These are phyloP conservation scores for Tiliacea citrago DNA, from an alignment of 2,888 invertebrate species.

Conservation along the genomic window DNA sequence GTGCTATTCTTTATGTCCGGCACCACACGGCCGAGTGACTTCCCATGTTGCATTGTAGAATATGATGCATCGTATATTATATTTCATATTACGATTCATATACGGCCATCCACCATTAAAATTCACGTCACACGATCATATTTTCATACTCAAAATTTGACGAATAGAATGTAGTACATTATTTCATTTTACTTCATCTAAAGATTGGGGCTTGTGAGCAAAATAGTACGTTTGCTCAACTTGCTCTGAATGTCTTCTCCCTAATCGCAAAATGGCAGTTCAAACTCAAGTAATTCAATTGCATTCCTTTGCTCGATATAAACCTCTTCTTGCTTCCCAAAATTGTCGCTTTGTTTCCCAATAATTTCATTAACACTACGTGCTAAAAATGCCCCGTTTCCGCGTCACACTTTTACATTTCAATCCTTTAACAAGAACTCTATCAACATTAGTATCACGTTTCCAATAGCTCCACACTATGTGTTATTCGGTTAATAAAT, in stretches of 20 bases:
- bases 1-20: no score
- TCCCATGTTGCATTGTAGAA: no score
- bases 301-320: neutral
- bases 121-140: no score
- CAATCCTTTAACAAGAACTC: constrained; percentile 61
- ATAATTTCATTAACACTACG: constrained; percentile 25
- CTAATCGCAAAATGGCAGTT: neutral
- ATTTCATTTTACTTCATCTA: no score
- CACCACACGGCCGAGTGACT: no score
- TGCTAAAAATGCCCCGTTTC: neutral
- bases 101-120: no score
- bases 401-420: constrained; percentile 28
- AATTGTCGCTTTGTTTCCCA: neutral
- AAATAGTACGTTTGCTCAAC: neutral
- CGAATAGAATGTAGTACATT: neutral
- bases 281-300: neutral
- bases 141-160: neutral
- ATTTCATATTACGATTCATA: no score
- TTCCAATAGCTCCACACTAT: constrained; percentile 85
- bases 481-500: constrained; percentile 87
- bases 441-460: constrained; percentile 84
- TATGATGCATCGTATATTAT: no score
- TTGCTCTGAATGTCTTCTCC: neutral
- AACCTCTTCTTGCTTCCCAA: neutral
- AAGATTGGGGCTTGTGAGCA: neutral